Conservation (phyloP, 2,888 invertebrate genomes). For the Nesidiocoris tenuis region DNA sequence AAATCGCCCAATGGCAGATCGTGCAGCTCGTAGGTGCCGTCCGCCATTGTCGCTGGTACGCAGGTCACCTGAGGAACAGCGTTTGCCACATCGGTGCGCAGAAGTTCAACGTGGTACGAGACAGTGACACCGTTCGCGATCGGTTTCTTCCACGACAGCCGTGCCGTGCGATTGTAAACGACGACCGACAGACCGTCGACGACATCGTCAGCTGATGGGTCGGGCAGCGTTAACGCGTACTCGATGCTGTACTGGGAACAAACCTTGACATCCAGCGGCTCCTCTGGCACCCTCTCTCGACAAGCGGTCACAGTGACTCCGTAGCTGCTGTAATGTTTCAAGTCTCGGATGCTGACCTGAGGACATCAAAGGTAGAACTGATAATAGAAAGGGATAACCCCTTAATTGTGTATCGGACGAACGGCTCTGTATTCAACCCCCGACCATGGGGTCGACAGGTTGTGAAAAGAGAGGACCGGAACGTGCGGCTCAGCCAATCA, state of each 20-base stretch:
- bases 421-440: too few species aligned
- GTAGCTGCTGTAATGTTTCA: constrained; percentile 63
- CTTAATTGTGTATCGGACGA: too few species aligned
- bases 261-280: constrained; percentile 51
- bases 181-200: constrained; percentile 49
- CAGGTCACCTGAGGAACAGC: constrained; percentile 58
- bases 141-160: constrained; percentile 64
- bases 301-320: constrained; percentile 64
- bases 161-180: constrained; percentile 53
- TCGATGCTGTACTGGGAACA: constrained; percentile 58
- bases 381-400: too few species aligned
- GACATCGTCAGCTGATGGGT: constrained; percentile 56
- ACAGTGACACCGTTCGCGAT: constrained; percentile 66
- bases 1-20: constrained; percentile 77
- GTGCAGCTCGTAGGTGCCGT: constrained; percentile 51
- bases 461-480: too few species aligned
- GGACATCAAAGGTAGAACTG: too few species aligned
- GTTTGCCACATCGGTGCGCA: constrained; percentile 57
- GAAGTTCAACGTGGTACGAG: constrained; percentile 63
- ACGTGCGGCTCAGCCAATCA: too few species aligned
- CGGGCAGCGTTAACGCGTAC: constrained; percentile 58
- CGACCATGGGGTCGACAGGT: too few species aligned
- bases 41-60: constrained; percentile 56
- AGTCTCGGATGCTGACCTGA: constrained; percentile 53
- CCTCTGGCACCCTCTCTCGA: constrained; percentile 54